Evolutionary conservation across 2,113 vertebrate species (phyloP).

Genomic region (Laticauda laticaudata): DNA sequence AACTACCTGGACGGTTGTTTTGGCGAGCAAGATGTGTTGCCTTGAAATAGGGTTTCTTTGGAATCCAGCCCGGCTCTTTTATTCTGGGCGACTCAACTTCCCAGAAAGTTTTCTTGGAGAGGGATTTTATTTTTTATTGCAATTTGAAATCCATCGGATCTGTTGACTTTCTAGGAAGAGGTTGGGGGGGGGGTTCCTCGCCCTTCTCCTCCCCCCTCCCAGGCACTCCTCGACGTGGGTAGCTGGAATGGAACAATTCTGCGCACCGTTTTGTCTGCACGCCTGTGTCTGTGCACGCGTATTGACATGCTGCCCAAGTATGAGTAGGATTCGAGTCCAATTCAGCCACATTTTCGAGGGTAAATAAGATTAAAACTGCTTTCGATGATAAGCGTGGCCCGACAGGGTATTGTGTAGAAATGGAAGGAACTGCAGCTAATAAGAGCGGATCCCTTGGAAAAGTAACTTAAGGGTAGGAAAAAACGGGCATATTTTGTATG

Average conservation of each 20-base stretch:
- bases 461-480: background rate
- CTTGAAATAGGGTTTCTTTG: background rate
- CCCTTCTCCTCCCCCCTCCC: too few species aligned
- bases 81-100: background rate
- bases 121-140: background rate
- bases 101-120: background rate
- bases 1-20: background rate
- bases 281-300: background rate
- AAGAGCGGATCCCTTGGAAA: background rate
- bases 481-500: background rate
- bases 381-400: background rate
- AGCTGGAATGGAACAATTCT: background rate
- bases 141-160: background rate
- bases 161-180: background rate
- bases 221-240: background rate
- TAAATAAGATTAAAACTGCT: background rate
- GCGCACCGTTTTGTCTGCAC: background rate
- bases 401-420: background rate
- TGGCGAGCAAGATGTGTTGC: background rate
- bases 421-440: background rate
- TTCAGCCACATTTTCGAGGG: background rate
- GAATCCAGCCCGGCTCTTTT: background rate
- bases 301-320: background rate
- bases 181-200: too few species aligned
- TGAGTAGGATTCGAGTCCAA: background rate